Percentiles rank a stretch among this genome's conserved stretches.
Conservation (phyloP, 2,113 vertebrate genomes). For the Muscicapa adusta region DNA sequence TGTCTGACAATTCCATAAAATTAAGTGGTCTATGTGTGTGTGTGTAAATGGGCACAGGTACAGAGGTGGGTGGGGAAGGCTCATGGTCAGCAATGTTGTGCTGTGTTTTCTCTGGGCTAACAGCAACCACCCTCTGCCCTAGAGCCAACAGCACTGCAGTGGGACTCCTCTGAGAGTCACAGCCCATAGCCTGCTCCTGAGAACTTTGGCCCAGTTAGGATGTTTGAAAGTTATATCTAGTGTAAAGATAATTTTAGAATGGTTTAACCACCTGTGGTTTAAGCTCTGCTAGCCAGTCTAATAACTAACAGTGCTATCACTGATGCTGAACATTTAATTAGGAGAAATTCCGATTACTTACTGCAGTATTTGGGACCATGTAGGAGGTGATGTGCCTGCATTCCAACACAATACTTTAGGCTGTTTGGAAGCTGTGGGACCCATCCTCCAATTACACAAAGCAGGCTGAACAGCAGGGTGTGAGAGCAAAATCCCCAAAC, state of each 20-base stretch:
- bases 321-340: neutral
- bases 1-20: neutral
- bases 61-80: neutral
- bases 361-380: neutral
- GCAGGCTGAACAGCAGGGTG: neutral
- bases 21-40: rapidly evolving
- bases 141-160: neutral
- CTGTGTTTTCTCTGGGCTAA: neutral
- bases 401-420: neutral
- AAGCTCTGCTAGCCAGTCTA: neutral
- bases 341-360: neutral
- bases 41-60: no score
- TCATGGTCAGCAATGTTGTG: rapidly evolving
- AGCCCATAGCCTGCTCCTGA: neutral
- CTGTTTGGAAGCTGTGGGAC: neutral
- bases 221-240: neutral
- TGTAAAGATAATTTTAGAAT: neutral
- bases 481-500: neutral
- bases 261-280: neutral
- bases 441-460: neutral
- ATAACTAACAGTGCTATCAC: neutral
- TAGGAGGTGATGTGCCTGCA: neutral
- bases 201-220: neutral
- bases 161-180: neutral
- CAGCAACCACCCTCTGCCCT: neutral